phyloP scores from a whole-genome alignment of 1,140 invertebrate genomes.

The Ptiloglossa arizonensis region DNA sequence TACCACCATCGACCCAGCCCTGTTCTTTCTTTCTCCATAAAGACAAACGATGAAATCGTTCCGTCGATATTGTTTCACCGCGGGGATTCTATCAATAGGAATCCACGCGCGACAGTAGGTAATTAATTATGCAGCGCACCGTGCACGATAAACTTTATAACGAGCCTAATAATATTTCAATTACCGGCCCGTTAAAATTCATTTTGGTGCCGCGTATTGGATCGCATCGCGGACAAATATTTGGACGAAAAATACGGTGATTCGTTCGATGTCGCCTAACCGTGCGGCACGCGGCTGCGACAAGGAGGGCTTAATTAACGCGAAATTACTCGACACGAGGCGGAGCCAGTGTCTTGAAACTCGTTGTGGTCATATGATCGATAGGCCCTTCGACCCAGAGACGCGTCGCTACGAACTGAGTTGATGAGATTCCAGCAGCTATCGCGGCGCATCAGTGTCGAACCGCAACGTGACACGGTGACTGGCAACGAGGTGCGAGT shows the following conservation, averaged over 20 bases:
- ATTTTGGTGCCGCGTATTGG: neutral
- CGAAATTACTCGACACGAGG: slow-evolving; percentile 16
- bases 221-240: neutral
- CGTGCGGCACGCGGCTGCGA: too few relatives aligned
- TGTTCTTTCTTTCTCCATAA: too few relatives aligned
- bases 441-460: slow-evolving; percentile 54
- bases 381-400: slow-evolving; percentile 48
- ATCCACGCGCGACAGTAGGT: neutral
- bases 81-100: neutral
- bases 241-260: neutral
- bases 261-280: neutral
- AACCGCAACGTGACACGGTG: slow-evolving; percentile 56
- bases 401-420: neutral
- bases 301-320: slow-evolving; percentile 29
- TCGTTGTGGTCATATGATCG: slow-evolving; percentile 57
- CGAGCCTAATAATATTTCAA: neutral
- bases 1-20: too few relatives aligned
- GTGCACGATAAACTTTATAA: neutral
- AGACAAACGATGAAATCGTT: neutral
- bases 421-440: slow-evolving; percentile 55
- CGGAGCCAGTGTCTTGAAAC: slow-evolving; percentile 19
- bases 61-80: neutral
- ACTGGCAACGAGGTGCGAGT: slow-evolving; percentile 58
- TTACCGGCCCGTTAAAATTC: neutral
- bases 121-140: neutral